phyloP scores from a whole-genome alignment of 2,113 vertebrate genomes.

The Propithecus coquereli region DNA sequence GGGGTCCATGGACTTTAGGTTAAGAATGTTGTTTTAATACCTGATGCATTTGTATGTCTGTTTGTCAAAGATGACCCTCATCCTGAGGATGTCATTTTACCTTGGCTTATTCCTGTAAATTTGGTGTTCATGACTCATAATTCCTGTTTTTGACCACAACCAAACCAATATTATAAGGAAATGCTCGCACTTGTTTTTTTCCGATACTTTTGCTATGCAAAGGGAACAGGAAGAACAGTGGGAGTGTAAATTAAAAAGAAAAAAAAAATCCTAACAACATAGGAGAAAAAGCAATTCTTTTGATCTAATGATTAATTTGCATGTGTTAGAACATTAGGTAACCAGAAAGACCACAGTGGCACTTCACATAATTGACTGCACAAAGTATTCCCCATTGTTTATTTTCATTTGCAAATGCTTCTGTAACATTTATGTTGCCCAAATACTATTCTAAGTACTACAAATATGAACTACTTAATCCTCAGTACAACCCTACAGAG shows the following conservation, averaged over 20 bases:
- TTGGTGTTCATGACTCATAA: slow-evolving; percentile 79
- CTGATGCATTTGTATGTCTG: background rate
- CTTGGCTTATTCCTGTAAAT: slow-evolving; percentile 61
- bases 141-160: slow-evolving; percentile 83
- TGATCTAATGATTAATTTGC: slow-evolving; percentile 48
- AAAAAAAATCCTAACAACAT: background rate
- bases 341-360: background rate
- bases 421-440: background rate
- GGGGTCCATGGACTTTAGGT: background rate
- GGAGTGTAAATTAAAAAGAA: slow-evolving; percentile 48
- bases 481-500: background rate
- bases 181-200: slow-evolving; percentile 51
- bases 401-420: background rate
- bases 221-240: slow-evolving; percentile 79
- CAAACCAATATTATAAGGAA: slow-evolving; percentile 80
- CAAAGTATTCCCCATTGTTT: background rate
- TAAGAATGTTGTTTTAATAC: background rate
- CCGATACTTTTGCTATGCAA: slow-evolving; percentile 54
- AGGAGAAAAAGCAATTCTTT: slow-evolving; percentile 48
- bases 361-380: background rate
- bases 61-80: background rate
- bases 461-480: background rate
- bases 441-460: background rate
- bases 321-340: background rate
- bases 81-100: slow-evolving; percentile 61